Conservation (phyloP, 2,797 vertebrate genomes). For the Phrynocephalus forsythii region DNA sequence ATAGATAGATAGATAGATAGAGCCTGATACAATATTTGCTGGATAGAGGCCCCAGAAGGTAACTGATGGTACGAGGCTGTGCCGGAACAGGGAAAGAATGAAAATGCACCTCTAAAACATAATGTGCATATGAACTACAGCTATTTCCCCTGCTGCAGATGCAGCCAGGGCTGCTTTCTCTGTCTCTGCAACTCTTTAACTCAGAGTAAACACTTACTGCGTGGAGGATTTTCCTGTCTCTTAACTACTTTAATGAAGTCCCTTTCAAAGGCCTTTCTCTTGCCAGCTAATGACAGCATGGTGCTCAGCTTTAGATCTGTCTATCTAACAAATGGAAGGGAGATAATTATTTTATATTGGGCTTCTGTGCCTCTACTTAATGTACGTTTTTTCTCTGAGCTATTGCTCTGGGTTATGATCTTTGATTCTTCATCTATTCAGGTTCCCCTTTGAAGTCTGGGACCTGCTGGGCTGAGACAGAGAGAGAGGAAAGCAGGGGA, state of each 20-base stretch:
- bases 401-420: constrained; percentile 49
- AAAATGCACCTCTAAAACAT: background rate
- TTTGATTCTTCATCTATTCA: constrained; percentile 46
- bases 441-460: constrained; percentile 60
- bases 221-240: constrained; percentile 36
- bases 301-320: constrained; percentile 50
- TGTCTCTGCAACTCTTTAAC: background rate
- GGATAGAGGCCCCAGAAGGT: no score
- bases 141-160: background rate
- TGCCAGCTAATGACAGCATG: constrained; percentile 16
- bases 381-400: constrained; percentile 38
- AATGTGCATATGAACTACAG: no score
- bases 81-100: background rate
- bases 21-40: no score
- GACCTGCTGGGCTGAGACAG: constrained; percentile 26
- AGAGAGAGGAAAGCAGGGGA: constrained; percentile 26
- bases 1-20: no score
- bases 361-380: constrained; percentile 42
- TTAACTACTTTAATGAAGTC: constrained; percentile 17
- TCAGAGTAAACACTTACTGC: constrained; percentile 11
- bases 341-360: constrained; percentile 47
- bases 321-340: constrained; percentile 36
- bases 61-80: background rate
- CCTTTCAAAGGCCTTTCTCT: constrained; percentile 7
- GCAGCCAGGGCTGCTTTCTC: background rate